Conservation (phyloP, 1,140 invertebrate species). For the Temnothorax curvispinosus region DNA sequence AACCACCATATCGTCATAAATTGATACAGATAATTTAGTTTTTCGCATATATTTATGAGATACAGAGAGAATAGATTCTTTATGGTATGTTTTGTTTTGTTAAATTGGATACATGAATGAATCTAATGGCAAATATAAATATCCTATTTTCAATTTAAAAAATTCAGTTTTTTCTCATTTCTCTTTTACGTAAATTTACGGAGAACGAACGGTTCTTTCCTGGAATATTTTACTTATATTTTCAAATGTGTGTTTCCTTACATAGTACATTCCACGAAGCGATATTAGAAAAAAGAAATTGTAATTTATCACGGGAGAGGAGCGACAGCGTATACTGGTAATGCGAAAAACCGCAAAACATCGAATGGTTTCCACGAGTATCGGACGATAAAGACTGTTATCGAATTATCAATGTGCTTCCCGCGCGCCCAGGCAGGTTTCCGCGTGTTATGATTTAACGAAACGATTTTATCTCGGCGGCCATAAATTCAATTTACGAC, state of each 20-base stretch:
- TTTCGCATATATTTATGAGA: not conserved
- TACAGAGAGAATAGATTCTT: not conserved
- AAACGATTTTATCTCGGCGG: conserved; percentile 55
- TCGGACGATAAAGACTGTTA: conserved; percentile 34
- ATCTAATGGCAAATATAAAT: not conserved
- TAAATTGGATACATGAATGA: not conserved
- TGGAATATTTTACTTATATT: not conserved
- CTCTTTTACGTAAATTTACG: not conserved
- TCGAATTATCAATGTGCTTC: conserved; percentile 50
- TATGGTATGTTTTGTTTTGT: not conserved
- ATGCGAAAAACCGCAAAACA: not conserved
- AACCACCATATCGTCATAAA: not conserved
- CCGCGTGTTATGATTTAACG: conserved; percentile 49
- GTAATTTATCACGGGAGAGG: not conserved
- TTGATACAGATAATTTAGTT: not conserved
- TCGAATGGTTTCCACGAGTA: not conserved
- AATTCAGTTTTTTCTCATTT: not conserved
- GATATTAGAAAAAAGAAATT: not conserved
- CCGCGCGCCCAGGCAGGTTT: not conserved
- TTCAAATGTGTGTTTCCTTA: not conserved
- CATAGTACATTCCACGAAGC: not conserved
- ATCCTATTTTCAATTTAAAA: no score
- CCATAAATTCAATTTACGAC: conserved; percentile 70
- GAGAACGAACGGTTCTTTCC: not conserved
- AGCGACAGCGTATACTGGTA: not conserved